A percentile compares a stretch with the other conserved stretches of the same genome.
These are phyloP conservation scores for Oreochromis grahami DNA, from an alignment of 2,797 vertebrate genomes.

Conservation along the genomic window DNA sequence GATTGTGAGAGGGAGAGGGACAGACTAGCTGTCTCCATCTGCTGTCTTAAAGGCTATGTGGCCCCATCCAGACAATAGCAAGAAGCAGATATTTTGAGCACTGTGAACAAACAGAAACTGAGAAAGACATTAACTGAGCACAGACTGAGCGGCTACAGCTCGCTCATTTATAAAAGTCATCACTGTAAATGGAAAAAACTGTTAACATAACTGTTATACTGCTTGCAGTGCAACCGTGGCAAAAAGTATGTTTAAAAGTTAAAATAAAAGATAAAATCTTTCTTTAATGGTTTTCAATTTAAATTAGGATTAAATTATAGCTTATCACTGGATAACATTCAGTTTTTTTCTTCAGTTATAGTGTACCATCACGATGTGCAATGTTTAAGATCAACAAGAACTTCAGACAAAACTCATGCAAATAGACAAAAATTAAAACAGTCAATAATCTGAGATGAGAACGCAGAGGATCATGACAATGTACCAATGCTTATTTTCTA, in stretches of 20 bases:
- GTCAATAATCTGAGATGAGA: neutral
- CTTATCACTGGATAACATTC: neutral
- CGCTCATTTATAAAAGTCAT: neutral
- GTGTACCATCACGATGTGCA: neutral
- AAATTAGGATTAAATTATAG: neutral
- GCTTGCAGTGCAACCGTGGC: neutral
- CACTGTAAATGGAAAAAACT: neutral
- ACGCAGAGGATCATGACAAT: neutral
- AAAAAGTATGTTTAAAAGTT: neutral
- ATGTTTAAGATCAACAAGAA: neutral
- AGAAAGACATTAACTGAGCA: neutral
- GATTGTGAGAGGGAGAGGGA: slow-evolving; percentile 14
- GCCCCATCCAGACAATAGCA: neutral
- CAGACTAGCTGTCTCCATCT: neutral
- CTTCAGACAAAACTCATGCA: neutral
- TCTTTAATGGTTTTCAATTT: neutral
- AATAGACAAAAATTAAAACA: neutral
- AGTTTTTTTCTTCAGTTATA: accelerated
- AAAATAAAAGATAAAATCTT: neutral
- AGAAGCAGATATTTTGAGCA: neutral
- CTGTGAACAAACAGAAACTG: neutral
- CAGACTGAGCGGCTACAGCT: neutral
- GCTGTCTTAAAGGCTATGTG: neutral
- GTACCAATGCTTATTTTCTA: neutral
- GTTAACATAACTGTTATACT: neutral